phyloP scores from a whole-genome alignment of 2,888 invertebrate species.

The Acronicta psi region DNA sequence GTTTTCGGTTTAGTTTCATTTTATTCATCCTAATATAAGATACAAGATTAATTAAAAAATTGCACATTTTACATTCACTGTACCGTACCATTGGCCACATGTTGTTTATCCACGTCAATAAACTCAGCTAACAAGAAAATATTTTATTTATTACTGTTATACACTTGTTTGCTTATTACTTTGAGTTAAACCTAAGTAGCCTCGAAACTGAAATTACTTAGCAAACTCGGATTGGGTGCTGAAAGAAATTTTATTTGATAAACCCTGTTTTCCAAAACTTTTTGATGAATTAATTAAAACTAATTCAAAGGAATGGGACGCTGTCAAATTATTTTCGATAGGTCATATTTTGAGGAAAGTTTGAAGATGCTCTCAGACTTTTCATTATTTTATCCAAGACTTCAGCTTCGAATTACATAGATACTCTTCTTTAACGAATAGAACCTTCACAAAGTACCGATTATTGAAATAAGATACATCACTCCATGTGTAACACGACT shows the following conservation, averaged over 20 bases:
- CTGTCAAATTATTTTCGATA: constrained; percentile 18
- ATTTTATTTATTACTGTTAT: no score
- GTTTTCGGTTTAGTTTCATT: no score
- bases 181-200: constrained; percentile 26
- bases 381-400: not conserved
- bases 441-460: no score
- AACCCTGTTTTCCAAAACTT: constrained; percentile 41
- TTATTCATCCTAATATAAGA: no score
- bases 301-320: constrained; percentile 22
- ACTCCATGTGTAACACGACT: no score
- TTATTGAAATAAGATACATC: no score
- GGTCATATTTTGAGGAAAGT: constrained; percentile 19
- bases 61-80: no score
- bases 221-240: constrained; percentile 24
- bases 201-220: constrained; percentile 32
- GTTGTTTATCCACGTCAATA: no score
- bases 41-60: no score
- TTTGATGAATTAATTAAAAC: constrained; percentile 41
- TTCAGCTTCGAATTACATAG: not conserved
- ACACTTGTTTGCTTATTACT: constrained; percentile 11
- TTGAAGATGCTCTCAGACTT: constrained; percentile 2
- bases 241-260: constrained; percentile 44
- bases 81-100: no score
- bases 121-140: no score
- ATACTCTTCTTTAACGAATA: no score